phyloP scores from a whole-genome alignment of 2,888 invertebrate genomes.

The Parapristionchus giblindavisi region DNA sequence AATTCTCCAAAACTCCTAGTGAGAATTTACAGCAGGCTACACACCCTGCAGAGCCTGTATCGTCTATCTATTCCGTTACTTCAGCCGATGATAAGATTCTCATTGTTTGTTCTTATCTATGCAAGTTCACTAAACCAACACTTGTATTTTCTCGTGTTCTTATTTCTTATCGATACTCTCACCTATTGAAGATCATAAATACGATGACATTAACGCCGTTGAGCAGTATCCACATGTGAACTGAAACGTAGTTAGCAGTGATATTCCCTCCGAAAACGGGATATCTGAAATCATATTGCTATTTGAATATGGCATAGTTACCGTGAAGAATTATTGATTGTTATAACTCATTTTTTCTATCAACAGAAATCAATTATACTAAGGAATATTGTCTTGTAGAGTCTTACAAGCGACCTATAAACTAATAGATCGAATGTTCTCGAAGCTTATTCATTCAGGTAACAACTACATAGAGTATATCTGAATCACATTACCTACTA shows the following conservation, averaged over 20 bases:
- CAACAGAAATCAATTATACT: too few species aligned
- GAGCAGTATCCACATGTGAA: slow-evolving; percentile 20
- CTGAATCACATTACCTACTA: neutral
- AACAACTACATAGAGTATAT: neutral
- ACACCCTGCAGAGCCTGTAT: too few species aligned
- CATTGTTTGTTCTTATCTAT: neutral
- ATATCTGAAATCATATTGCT: neutral
- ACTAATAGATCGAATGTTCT: neutral
- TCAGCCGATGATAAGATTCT: neutral
- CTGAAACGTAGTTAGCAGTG: neutral
- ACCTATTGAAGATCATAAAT: slow-evolving; percentile 20
- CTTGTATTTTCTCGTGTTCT: too few species aligned
- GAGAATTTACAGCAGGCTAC: too few species aligned
- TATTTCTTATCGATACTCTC: neutral
- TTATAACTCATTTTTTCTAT: too few species aligned
- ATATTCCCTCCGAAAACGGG: slow-evolving; percentile 10
- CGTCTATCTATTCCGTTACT: neutral
- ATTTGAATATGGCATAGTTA: neutral
- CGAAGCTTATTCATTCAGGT: neutral
- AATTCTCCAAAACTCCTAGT: too few species aligned
- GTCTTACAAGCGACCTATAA: too few species aligned
- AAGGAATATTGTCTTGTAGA: too few species aligned
- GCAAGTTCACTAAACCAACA: neutral
- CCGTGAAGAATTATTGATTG: neutral
- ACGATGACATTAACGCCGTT: slow-evolving; percentile 16